Conservation (phyloP, 2,888 invertebrate species). For the Apantesis nais region DNA sequence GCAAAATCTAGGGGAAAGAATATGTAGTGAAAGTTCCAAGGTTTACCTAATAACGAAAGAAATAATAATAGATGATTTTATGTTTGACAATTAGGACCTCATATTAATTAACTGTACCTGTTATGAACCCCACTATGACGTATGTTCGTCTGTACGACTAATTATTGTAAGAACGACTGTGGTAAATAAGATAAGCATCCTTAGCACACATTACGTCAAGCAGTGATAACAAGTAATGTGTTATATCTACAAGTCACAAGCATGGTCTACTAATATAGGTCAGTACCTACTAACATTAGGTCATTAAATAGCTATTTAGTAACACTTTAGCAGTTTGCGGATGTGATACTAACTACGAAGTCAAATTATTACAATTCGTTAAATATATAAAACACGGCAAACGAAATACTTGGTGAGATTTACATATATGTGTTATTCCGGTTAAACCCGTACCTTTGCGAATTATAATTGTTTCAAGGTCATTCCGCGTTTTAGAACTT, state of each 20-base stretch:
- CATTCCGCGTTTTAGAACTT: too few relatives aligned
- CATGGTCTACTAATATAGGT: not conserved
- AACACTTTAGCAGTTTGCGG: not conserved
- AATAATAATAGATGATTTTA: too few relatives aligned
- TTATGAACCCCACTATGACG: constrained; percentile 14
- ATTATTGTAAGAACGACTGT: constrained; percentile 6
- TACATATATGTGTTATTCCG: too few relatives aligned
- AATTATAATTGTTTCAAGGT: too few relatives aligned
- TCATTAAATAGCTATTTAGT: not conserved
- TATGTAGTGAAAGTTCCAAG: too few relatives aligned
- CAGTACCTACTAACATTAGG: not conserved
- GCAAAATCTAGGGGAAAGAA: too few relatives aligned
- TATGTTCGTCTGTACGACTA: constrained; percentile 17
- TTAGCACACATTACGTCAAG: constrained; percentile 14
- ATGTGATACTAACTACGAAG: not conserved
- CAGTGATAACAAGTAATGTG: not conserved
- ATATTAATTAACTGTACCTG: constrained; percentile 9
- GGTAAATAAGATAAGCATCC: constrained; percentile 12
- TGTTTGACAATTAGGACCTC: too few relatives aligned
- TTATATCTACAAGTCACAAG: not conserved
- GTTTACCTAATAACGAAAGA: too few relatives aligned
- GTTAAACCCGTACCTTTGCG: too few relatives aligned
- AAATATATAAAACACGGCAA: not conserved
- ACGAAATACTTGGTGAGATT: too few relatives aligned
- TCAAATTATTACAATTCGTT: not conserved